Evolutionary conservation across 2,113 vertebrate genomes (phyloP).

Genomic region (Catagonus wagneri): DNA sequence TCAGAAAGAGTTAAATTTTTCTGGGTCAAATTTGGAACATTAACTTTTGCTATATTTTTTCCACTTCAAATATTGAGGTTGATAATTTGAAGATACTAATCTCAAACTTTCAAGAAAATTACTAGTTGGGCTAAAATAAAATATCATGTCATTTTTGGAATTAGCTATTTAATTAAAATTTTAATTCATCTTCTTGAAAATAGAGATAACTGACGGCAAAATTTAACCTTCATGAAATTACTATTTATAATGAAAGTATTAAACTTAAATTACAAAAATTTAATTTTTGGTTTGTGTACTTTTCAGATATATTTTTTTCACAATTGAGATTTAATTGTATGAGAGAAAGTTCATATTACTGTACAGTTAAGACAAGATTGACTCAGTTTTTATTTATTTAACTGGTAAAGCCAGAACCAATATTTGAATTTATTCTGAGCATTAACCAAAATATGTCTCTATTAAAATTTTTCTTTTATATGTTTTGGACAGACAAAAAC

Average conservation of each 20-base stretch:
- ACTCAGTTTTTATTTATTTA: not conserved
- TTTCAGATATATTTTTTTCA: constrained; percentile 3
- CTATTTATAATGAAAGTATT: constrained; percentile 48
- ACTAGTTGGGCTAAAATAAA: constrained; percentile 64
- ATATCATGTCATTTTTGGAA: constrained; percentile 65
- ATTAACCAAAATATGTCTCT: not conserved
- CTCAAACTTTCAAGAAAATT: constrained; percentile 71
- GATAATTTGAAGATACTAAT: constrained; percentile 71
- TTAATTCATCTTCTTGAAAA: constrained; percentile 63
- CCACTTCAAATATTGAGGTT: constrained; percentile 63
- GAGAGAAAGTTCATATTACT: not conserved
- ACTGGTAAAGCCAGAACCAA: not conserved
- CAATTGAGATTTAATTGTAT: not conserved
- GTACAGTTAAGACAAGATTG: not conserved
- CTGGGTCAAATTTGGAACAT: constrained; percentile 65
- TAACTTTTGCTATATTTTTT: constrained; percentile 55
- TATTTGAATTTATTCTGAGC: not conserved
- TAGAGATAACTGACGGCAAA: constrained; percentile 15
- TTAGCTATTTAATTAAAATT: constrained; percentile 81
- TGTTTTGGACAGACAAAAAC: not conserved
- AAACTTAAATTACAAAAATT: constrained; percentile 26
- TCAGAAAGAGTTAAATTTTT: constrained; percentile 55
- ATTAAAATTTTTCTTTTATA: not conserved
- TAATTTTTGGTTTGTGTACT: not conserved
- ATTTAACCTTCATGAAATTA: constrained; percentile 59